Percentiles rank a stretch among this genome's conserved stretches.
Evolutionary conservation across 1,140 invertebrate genomes (phyloP).

Genomic region (Drosophila truncata): DNA sequence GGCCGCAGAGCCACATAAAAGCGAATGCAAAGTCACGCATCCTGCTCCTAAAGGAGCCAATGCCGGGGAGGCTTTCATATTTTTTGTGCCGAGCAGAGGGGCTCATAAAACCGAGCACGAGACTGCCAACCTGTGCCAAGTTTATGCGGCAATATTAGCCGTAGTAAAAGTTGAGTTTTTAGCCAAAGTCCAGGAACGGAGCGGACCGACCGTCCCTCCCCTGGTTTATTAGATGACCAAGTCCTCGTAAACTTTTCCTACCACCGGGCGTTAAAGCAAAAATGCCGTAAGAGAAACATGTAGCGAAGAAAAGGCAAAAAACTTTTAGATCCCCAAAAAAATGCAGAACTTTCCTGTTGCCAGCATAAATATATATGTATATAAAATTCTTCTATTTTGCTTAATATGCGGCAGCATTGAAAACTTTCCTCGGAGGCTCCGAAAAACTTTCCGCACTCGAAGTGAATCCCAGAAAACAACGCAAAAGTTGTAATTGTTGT

Average conservation of each 20-base stretch:
- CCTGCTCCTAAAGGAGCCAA: constrained; percentile 22
- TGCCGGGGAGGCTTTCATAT: constrained; percentile 69
- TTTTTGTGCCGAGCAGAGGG: constrained; percentile 56
- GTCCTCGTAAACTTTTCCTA: constrained; percentile 74
- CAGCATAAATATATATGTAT: constrained; percentile 37
- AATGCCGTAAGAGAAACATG: constrained; percentile 60
- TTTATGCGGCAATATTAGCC: constrained; percentile 79
- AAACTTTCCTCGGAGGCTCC: constrained; percentile 61
- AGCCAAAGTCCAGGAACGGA: constrained; percentile 56
- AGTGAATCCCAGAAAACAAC: constrained; percentile 35
- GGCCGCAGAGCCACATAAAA: constrained; percentile 53
- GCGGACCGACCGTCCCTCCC: constrained; percentile 40
- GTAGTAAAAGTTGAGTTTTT: constrained; percentile 78
- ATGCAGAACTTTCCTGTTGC: constrained; percentile 49
- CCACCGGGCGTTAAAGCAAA: constrained; percentile 75
- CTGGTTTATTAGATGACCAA: constrained; percentile 77
- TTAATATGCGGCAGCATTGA: constrained; percentile 79
- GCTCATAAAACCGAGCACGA: constrained; percentile 56
- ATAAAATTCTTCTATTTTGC: constrained; percentile 52
- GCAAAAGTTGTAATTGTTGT: constrained; percentile 79
- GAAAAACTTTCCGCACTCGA: constrained; percentile 59
- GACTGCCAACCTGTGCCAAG: constrained; percentile 70
- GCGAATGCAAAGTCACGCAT: constrained; percentile 71
- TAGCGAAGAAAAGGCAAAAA: constrained; percentile 64
- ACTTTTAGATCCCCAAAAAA: constrained; percentile 64